Percentiles rank a stretch among this genome's conserved stretches.
phyloP scores from a whole-genome alignment of 2,797 vertebrate genomes.

The Lophius americanus region DNA sequence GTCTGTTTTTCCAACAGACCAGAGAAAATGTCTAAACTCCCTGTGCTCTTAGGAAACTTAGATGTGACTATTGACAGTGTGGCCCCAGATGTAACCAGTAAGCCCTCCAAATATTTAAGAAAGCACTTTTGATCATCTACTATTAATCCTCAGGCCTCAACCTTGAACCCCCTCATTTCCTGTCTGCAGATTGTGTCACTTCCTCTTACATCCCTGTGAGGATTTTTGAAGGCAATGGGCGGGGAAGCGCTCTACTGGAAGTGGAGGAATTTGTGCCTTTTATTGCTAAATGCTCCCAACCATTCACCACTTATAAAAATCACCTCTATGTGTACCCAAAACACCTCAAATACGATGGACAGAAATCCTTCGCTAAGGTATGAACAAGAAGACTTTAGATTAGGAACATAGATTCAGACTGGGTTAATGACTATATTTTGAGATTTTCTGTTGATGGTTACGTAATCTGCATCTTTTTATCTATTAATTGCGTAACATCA shows the following conservation, averaged over 20 bases:
- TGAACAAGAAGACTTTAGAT: no score
- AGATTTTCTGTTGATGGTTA: not conserved
- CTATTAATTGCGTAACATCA: slow-evolving; percentile 7
- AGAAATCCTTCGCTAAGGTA: slow-evolving; percentile 96
- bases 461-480: not conserved
- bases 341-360: slow-evolving; percentile 94
- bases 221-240: slow-evolving; percentile 86
- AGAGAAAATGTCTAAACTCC: slow-evolving; percentile 98
- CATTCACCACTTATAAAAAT: slow-evolving; percentile 95
- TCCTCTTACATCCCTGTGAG: slow-evolving; percentile 95
- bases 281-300: slow-evolving; percentile 93
- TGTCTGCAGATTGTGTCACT: slow-evolving; percentile 89
- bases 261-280: slow-evolving; percentile 96
- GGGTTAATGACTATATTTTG: not conserved
- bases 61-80: slow-evolving; percentile 93
- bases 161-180: slow-evolving; percentile 9
- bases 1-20: slow-evolving; percentile 79
- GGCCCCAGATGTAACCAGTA: slow-evolving; percentile 92
- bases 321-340: slow-evolving; percentile 97
- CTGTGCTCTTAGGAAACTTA: slow-evolving; percentile 94
- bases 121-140: not conserved
- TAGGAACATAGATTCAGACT: no score
- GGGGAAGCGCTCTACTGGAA: slow-evolving; percentile 85
- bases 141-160: not conserved
- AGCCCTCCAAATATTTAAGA: slow-evolving; percentile 64